Percentiles rank a stretch among this genome's conserved stretches.
These are phyloP conservation scores for Steatocranus sp. DNA, from an alignment of 2,797 vertebrate species.

Conservation along the genomic window DNA sequence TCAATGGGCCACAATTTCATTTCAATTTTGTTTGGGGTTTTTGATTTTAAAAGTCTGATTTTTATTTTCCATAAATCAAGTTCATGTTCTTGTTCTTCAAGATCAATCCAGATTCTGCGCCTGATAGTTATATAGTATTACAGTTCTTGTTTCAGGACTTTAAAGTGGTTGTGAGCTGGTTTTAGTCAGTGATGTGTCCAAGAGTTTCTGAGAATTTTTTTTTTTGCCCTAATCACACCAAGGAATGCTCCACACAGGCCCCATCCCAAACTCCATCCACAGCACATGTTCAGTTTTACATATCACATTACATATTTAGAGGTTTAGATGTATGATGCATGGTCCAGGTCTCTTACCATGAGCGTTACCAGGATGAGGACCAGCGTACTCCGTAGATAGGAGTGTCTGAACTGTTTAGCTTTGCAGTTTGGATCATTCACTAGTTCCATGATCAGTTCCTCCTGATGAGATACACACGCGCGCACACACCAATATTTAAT, in stretches of 20 bases:
- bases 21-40: not conserved
- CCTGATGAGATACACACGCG: slow-evolving; percentile 63
- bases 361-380: slow-evolving; percentile 79
- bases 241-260: not conserved
- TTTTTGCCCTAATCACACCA: not conserved
- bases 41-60: not conserved
- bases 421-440: slow-evolving; percentile 70
- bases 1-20: fast-evolving
- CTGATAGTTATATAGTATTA: fast-evolving
- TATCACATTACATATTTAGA: not conserved
- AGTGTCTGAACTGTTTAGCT: slow-evolving; percentile 71
- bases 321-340: not conserved
- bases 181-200: fast-evolving
- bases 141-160: not conserved
- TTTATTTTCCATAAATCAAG: not conserved
- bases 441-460: slow-evolving; percentile 84
- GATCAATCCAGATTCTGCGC: not conserved
- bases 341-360: slow-evolving; percentile 70
- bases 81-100: not conserved
- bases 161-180: not conserved
- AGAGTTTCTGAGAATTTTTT: not conserved
- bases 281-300: not conserved
- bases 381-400: slow-evolving; percentile 75
- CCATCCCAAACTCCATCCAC: not conserved
- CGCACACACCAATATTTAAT: not conserved